phyloP scores from a whole-genome alignment of 2,888 invertebrate genomes.

The Eupelmus urozonus region DNA sequence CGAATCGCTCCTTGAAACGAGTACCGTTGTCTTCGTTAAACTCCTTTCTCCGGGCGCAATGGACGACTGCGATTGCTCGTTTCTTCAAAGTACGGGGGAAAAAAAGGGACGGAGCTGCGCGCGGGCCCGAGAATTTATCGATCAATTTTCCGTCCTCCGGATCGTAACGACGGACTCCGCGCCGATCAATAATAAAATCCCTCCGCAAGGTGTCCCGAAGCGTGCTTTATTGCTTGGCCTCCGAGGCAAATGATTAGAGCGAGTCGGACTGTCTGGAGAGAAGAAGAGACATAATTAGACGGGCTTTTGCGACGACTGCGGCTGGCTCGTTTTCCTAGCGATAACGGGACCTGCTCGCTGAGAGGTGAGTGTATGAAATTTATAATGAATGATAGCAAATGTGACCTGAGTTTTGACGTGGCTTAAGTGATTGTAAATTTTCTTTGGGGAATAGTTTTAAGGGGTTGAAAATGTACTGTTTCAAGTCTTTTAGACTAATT shows the following conservation, averaged over 20 bases:
- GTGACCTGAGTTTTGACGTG: no score
- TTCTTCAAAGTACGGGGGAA: not conserved
- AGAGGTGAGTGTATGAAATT: no score
- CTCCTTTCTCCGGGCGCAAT: not conserved
- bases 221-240: slow-evolving; percentile 15
- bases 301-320: slow-evolving; percentile 3
- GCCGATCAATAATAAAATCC: slow-evolving; percentile 8
- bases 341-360: slow-evolving; percentile 31
- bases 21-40: slow-evolving; percentile 22
- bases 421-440: no score
- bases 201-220: not conserved
- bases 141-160: slow-evolving; percentile 3
- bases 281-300: slow-evolving; percentile 30
- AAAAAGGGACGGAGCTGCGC: not conserved
- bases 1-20: not conserved
- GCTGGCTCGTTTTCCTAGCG: slow-evolving; percentile 1
- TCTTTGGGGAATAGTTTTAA: no score
- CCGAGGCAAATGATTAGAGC: slow-evolving; percentile 20
- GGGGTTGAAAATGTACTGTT: no score
- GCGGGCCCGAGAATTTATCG: slow-evolving; percentile 38
- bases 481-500: no score
- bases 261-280: not conserved
- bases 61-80: slow-evolving; percentile 6
- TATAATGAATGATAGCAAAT: no score
- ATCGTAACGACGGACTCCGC: slow-evolving; percentile 7